Evolutionary conservation across 2,113 vertebrate species (phyloP).

Genomic region (Apaloderma vittatum): DNA sequence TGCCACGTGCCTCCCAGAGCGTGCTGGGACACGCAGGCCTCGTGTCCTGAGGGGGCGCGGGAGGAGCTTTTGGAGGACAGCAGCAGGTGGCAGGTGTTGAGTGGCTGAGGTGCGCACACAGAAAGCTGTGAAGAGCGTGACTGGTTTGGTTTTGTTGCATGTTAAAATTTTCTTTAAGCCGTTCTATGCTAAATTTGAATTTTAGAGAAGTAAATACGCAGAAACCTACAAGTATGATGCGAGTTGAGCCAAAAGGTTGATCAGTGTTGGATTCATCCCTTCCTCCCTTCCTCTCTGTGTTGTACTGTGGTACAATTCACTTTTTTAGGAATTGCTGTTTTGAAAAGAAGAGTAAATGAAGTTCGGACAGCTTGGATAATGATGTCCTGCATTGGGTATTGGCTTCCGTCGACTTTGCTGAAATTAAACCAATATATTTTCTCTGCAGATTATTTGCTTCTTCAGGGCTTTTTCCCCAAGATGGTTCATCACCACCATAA

Average conservation of each 20-base stretch:
- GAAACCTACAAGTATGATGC: not conserved
- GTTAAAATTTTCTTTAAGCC: not conserved
- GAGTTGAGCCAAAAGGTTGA: not conserved
- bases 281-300: not conserved
- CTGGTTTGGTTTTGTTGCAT: not conserved
- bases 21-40: no score
- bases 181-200: not conserved
- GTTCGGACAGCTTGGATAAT: not conserved
- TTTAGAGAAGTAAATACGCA: not conserved
- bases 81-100: no score
- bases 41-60: not conserved
- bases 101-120: no score
- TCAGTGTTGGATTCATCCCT: not conserved
- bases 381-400: not conserved
- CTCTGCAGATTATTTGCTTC: slow-evolving; percentile 12
- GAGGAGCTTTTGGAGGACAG: not conserved
- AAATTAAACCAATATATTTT: slow-evolving; percentile 43
- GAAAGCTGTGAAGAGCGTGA: not conserved
- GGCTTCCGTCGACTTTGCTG: not conserved
- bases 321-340: not conserved
- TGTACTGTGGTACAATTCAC: not conserved
- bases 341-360: not conserved
- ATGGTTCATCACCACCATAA: not conserved
- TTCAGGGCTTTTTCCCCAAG: not conserved
- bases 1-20: not conserved